Base-by-base conservation (phyloP, 2,888 invertebrate species). In the Parasteatoda lunata region DNA sequence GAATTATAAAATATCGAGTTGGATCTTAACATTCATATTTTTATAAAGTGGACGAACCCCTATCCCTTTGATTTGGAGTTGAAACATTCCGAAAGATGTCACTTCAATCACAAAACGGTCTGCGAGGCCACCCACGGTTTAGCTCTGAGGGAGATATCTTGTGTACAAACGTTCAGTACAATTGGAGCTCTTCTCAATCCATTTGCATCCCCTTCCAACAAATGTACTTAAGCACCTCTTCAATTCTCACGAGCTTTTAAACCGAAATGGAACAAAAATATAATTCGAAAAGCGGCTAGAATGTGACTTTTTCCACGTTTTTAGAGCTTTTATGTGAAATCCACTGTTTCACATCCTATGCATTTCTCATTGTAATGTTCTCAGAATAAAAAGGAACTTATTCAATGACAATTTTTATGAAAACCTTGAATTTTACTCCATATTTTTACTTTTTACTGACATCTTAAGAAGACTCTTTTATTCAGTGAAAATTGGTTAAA, bases 181-280 rank as follows among this genome's bases (percentile, higher is more conserved):
- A 85, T 48, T 47, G 65, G 49, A 70, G 64, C n/a, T n/a, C 76
- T 65, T 52, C 76, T 64, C 73, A 79, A 51, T 69, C 71, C 80
- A 85, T 71, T 66, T 72, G 64, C 75, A 66, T 66, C 75, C 54
- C 47, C 11, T 11, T 52, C 47, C 64, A 13, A 11, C 47, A 30
- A 47, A 11, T 48, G 6, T 8, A 15, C 30, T 73, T 48, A 30
- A 78, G 68, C 52, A 45, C 64, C 75, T 51, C 77, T 86, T 71
- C 51, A 72, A 48, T 86, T 86, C 85, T 79, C 85, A 86, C 70
- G 85, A 45, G 6, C 15, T 52, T 15, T 64, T 73, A 65, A 8
- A 52, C 30, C 65, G 65, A 47, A 13, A 45, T 9, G 45, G 65
- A 51, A 47, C 54, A 52, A n/a, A 77, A 69, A 70, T 69, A 69